Evolutionary conservation across 1,140 invertebrate genomes (phyloP).

Genomic region (Latrodectus geometricus): DNA sequence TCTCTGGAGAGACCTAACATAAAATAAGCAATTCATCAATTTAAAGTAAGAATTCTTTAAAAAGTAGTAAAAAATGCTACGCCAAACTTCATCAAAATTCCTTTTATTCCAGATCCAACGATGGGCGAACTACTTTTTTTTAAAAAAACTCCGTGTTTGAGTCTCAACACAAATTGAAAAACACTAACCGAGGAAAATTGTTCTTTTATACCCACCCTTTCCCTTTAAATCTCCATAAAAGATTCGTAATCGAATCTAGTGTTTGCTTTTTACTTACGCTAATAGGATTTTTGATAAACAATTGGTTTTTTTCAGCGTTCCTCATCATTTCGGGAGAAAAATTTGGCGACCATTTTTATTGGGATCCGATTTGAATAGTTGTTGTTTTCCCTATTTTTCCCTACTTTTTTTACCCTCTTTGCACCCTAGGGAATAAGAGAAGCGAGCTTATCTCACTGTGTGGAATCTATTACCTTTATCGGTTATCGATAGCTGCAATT

Average conservation of each 20-base stretch:
- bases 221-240: not conserved
- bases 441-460: constrained; percentile 4
- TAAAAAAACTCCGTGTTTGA: not conserved
- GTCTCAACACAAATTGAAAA: constrained; percentile 26
- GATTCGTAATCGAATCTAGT: constrained; percentile 41
- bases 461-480: constrained; percentile 39
- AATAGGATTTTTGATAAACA: constrained; percentile 55
- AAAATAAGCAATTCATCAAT: constrained; percentile 28
- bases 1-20: not conserved
- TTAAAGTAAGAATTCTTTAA: not conserved
- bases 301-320: constrained; percentile 19
- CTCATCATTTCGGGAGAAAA: not conserved
- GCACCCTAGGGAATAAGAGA: not conserved
- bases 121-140: too few relatives aligned
- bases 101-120: too few relatives aligned
- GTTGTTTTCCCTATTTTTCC: too few relatives aligned
- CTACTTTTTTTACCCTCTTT: constrained; percentile 8
- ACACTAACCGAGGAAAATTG: constrained; percentile 3
- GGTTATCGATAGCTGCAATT: constrained; percentile 51
- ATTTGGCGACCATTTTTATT: constrained; percentile 14
- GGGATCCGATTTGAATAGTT: constrained; percentile 35
- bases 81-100: constrained; percentile 19
- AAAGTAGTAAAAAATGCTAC: not conserved
- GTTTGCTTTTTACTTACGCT: constrained; percentile 44
- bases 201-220: not conserved